A percentile compares a stretch with the other conserved stretches of the same genome.
phyloP scores from a whole-genome alignment of 2,113 vertebrate genomes.

The Sceloporus tristichus region DNA sequence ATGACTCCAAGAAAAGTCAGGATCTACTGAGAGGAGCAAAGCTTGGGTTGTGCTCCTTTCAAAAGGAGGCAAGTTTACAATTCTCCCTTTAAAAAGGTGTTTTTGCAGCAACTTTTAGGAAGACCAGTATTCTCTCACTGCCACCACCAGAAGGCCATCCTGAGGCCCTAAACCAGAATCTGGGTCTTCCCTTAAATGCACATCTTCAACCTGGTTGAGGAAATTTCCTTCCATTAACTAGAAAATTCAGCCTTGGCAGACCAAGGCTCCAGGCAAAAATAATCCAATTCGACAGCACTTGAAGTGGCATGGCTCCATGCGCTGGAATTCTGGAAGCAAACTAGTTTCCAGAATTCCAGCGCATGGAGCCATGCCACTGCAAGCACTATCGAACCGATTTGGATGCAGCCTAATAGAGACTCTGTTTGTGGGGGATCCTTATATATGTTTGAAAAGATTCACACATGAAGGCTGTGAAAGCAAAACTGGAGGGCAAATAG shows the following conservation, averaged over 20 bases:
- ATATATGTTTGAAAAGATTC: neutral
- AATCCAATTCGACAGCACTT: no score
- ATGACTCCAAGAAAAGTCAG: neutral
- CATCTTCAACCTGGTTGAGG: conserved; percentile 45
- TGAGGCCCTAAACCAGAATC: conserved; percentile 34
- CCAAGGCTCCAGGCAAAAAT: neutral
- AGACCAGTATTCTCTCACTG: neutral
- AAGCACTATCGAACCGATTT: no score
- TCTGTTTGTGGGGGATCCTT: no score
- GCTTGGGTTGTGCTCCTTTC: neutral
- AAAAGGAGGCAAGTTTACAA: neutral
- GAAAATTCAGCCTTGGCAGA: conserved; percentile 3
- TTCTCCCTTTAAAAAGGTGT: neutral
- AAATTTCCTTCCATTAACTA: conserved; percentile 8
- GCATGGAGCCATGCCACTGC: no score
- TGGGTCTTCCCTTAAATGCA: conserved; percentile 23
- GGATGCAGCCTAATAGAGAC: no score
- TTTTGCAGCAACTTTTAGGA: conserved; percentile 12
- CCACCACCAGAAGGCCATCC: conserved; percentile 21
- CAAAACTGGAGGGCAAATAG: neutral
- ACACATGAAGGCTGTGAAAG: neutral
- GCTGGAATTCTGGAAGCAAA: no score
- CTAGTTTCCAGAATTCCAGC: no score
- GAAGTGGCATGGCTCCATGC: no score
- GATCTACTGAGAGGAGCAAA: neutral